Conservation (phyloP, 2,113 vertebrate species). For the Romanogobio albipinnatus region DNA sequence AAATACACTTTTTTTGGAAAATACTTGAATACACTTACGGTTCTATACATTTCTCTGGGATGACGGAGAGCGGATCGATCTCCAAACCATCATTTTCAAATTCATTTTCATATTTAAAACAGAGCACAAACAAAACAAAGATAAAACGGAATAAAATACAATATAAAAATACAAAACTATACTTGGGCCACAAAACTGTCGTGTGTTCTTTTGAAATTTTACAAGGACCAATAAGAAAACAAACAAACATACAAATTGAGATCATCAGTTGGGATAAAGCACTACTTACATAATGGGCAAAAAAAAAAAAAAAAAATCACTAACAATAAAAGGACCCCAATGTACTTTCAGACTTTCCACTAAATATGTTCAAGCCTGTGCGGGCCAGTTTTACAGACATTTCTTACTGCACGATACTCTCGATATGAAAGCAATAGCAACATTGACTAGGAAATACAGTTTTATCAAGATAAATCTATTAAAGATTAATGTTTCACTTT, state of each 20-base stretch:
- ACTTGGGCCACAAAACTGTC: slow-evolving; percentile 31
- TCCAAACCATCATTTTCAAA: slow-evolving; percentile 52
- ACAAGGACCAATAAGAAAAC: slow-evolving; percentile 14
- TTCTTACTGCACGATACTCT: slow-evolving; percentile 29
- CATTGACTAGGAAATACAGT: slow-evolving; percentile 46
- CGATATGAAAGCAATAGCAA: slow-evolving; percentile 29
- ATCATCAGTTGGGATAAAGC: not conserved
- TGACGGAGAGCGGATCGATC: slow-evolving; percentile 49
- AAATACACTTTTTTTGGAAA: slow-evolving; percentile 84
- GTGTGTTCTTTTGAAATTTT: not conserved
- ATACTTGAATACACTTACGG: slow-evolving; percentile 89
- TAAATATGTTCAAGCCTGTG: slow-evolving; percentile 14
- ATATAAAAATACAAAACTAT: slow-evolving; percentile 58
- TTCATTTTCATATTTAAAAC: slow-evolving; percentile 57
- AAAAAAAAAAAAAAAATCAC: not conserved
- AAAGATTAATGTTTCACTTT: slow-evolving; percentile 71
- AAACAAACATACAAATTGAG: not conserved
- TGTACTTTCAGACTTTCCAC: slow-evolving; percentile 28
- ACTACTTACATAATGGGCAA: not conserved
- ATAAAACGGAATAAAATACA: slow-evolving; percentile 31
- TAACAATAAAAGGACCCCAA: not conserved
- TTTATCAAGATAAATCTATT: slow-evolving; percentile 63
- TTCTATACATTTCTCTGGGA: slow-evolving; percentile 82
- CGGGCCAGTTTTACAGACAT: slow-evolving; percentile 28
- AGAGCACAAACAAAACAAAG: slow-evolving; percentile 32